A percentile compares a stretch with the other conserved stretches of the same genome.
Evolutionary conservation across 2,113 vertebrate species (phyloP).

Genomic region (Fukomys damarensis): DNA sequence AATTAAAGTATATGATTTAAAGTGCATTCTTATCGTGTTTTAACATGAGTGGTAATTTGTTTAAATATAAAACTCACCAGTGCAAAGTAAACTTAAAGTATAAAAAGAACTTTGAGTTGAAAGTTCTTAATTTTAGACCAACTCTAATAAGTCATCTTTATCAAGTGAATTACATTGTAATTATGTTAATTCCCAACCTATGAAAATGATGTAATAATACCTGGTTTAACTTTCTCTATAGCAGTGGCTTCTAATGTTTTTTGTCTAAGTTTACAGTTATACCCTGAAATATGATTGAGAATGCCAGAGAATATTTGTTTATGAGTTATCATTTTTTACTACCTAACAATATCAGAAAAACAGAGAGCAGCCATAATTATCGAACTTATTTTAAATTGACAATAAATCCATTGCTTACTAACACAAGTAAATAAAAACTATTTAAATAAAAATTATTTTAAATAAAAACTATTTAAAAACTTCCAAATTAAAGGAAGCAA

Average conservation of each 20-base stretch:
- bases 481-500: conserved; percentile 4
- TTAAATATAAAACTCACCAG: background rate
- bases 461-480: background rate
- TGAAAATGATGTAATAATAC: background rate
- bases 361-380: background rate
- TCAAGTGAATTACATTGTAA: conserved; percentile 26
- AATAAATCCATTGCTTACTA: background rate
- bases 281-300: conserved; percentile 17
- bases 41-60: background rate
- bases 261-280: background rate
- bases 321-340: background rate
- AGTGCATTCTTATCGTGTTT: background rate
- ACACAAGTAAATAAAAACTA: background rate
- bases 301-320: conserved; percentile 12
- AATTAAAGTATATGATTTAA: background rate
- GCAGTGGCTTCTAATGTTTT: background rate
- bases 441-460: background rate
- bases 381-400: background rate
- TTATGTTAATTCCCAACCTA: background rate
- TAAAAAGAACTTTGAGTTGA: background rate
- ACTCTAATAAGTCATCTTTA: background rate
- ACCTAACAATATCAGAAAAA: conserved; percentile 13
- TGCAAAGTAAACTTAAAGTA: conserved; percentile 39
- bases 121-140: conserved; percentile 15
- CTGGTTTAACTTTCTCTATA: background rate